Evolutionary conservation across 2,797 vertebrate species (phyloP).

Genomic region (Cossypha caffra): DNA sequence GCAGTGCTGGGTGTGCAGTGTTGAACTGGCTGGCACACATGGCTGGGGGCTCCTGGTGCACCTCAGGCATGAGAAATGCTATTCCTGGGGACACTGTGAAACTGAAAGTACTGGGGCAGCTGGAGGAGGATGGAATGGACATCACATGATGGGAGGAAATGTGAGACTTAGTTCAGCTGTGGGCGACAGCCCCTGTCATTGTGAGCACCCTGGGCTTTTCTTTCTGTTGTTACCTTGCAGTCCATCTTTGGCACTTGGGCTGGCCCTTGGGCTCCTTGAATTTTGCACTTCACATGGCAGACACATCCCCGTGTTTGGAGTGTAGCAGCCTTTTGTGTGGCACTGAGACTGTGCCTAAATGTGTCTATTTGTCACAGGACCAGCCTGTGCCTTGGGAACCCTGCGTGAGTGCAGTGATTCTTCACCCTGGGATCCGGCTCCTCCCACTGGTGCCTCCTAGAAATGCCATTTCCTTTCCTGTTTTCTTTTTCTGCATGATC

Average conservation of each 20-base stretch:
- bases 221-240: background rate
- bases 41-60: background rate
- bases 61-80: background rate
- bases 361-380: background rate
- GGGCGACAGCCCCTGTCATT: background rate
- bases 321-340: background rate
- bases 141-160: background rate
- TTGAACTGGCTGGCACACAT: accelerated
- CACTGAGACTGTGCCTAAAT: background rate
- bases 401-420: background rate
- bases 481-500: background rate
- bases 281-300: background rate
- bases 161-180: background rate
- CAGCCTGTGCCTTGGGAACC: background rate
- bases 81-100: background rate
- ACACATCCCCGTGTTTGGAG: accelerated
- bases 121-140: background rate
- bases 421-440: background rate
- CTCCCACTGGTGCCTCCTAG: background rate
- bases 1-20: background rate
- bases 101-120: background rate
- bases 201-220: background rate
- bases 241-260: background rate
- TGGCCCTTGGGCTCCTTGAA: background rate
- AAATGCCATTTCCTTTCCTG: background rate